phyloP scores from a whole-genome alignment of 2,113 vertebrate species.

The Otus sunia region DNA sequence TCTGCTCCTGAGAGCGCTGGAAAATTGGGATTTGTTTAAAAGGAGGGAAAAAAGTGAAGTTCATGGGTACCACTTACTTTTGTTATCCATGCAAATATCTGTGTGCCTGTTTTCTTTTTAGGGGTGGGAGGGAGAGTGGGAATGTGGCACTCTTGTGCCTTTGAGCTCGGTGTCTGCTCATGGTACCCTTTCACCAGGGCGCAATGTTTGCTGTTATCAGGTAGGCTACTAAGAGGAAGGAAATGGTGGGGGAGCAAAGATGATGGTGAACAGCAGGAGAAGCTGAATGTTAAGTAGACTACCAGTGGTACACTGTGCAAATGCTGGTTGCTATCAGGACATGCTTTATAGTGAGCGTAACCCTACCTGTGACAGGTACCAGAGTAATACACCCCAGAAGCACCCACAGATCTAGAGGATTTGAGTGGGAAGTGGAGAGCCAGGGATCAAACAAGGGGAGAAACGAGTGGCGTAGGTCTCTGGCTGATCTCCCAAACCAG shows the following conservation, averaged over 20 bases:
- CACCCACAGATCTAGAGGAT: neutral
- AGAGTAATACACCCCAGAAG: neutral
- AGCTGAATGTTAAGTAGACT: neutral
- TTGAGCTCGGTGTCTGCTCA: neutral
- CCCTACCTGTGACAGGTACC: neutral
- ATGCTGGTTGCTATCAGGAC: neutral
- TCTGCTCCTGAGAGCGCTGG: neutral
- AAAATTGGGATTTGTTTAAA: neutral
- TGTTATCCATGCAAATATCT: neutral
- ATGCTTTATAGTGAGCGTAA: neutral
- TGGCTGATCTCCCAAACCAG: neutral
- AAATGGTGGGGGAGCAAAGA: neutral
- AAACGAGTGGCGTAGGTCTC: neutral
- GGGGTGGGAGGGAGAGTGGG: neutral
- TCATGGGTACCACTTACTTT: neutral
- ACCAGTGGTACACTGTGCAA: neutral
- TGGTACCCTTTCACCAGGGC: rapidly evolving
- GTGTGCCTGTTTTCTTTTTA: neutral
- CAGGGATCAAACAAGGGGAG: neutral
- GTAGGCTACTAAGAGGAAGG: neutral
- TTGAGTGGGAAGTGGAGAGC: neutral
- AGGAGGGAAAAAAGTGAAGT: neutral
- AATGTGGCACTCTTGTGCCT: neutral
- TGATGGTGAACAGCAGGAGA: neutral
- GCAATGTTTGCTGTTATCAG: neutral